These are phyloP conservation scores for Bubo blakistoni DNA, from an alignment of 2,113 vertebrate genomes.

Conservation along the genomic window DNA sequence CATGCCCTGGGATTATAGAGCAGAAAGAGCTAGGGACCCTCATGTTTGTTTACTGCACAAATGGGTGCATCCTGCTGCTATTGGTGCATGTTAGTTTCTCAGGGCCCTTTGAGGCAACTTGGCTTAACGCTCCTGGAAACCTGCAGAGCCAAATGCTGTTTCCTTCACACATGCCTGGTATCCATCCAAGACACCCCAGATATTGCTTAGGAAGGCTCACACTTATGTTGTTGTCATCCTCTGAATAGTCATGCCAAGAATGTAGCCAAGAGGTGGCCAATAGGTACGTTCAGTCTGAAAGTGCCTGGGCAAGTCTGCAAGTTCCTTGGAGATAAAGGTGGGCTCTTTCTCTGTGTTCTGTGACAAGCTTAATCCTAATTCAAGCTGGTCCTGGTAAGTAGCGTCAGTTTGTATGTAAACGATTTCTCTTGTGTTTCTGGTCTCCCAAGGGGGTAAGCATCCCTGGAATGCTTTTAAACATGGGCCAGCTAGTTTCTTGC, in stretches of 20 bases:
- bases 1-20: background rate
- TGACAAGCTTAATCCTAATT: background rate
- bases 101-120: background rate
- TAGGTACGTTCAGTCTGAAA: background rate
- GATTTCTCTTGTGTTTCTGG: background rate
- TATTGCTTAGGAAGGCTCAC: background rate
- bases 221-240: background rate
- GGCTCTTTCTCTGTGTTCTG: background rate
- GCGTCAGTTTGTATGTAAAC: background rate
- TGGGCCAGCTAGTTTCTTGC: conserved; percentile 22
- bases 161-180: background rate
- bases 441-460: conserved; percentile 25
- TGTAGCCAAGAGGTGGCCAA: background rate
- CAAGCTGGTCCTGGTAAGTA: background rate
- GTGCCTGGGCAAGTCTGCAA: background rate
- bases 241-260: background rate
- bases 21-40: background rate
- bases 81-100: background rate
- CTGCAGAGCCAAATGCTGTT: background rate
- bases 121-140: background rate
- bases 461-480: conserved; percentile 54
- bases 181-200: background rate
- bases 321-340: background rate
- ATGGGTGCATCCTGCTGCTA: background rate
- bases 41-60: background rate